Conservation (phyloP, 2,797 vertebrate species). For the Rhabdophis nuchalis region DNA sequence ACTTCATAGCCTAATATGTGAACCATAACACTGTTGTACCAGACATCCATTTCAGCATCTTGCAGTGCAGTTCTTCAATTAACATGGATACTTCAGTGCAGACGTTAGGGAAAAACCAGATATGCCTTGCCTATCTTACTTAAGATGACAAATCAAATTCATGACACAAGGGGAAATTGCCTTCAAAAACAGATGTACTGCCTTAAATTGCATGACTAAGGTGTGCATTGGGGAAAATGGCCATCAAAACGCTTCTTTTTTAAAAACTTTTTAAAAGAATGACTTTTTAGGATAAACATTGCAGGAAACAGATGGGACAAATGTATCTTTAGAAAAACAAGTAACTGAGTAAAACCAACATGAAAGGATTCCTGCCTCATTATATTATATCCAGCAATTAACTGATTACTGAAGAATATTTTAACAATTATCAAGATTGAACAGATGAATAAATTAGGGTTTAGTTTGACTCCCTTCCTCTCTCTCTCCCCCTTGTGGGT, state of each 20-base stretch:
- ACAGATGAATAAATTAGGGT: background rate
- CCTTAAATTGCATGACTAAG: background rate
- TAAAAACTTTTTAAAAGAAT: background rate
- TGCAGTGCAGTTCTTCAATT: background rate
- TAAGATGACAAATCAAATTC: background rate
- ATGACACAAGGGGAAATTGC: background rate
- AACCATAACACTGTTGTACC: background rate
- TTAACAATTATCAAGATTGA: background rate
- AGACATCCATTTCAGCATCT: background rate
- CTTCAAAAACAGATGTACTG: background rate
- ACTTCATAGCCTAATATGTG: background rate
- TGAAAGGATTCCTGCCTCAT: background rate
- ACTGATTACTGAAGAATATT: background rate
- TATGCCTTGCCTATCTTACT: background rate
- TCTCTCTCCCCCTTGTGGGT: too few relatives aligned
- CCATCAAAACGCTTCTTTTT: background rate
- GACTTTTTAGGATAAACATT: background rate
- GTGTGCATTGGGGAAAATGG: background rate
- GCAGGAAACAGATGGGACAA: background rate
- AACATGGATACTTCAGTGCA: background rate
- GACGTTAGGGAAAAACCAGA: background rate
- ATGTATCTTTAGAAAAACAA: background rate
- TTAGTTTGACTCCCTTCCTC: too few relatives aligned
- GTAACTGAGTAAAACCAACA: background rate
- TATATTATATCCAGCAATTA: background rate